Conservation (phyloP, 2,888 invertebrate genomes). For the Nemotelus nigrinus region DNA sequence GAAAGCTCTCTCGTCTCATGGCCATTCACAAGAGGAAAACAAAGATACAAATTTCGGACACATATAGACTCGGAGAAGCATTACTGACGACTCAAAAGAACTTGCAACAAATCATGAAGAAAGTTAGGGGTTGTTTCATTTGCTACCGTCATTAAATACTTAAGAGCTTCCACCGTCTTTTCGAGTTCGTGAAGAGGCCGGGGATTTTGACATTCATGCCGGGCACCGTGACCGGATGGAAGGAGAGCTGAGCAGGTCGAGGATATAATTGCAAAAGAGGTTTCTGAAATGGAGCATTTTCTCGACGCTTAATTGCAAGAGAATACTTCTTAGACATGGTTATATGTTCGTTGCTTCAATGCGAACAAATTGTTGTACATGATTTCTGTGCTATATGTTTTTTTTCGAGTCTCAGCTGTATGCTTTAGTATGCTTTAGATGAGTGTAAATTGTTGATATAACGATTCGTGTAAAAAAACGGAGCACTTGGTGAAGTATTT, state of each 20-base stretch:
- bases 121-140: conserved; percentile 30
- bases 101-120: conserved; percentile 20
- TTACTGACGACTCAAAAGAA: background rate
- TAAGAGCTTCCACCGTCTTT: conserved; percentile 1
- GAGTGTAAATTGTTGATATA: too few relatives aligned
- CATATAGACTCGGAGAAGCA: background rate
- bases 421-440: too few relatives aligned
- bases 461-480: too few relatives aligned
- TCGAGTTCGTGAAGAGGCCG: background rate
- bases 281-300: conserved; percentile 32
- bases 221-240: background rate
- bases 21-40: too few relatives aligned
- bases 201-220: conserved; percentile 32
- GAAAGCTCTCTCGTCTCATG: too few relatives aligned
- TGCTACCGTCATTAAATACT: conserved; percentile 33
- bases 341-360: conserved; percentile 13
- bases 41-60: too few relatives aligned
- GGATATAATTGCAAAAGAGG: conserved; percentile 32
- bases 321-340: background rate
- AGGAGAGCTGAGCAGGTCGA: conserved; percentile 15
- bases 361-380: background rate
- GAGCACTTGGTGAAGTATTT: too few relatives aligned
- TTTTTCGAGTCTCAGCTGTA: background rate
- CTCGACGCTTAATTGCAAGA: conserved; percentile 24
- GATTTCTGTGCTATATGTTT: background rate